These are phyloP conservation scores for Mycetomoellerius zeteki DNA, from an alignment of 1,140 invertebrate genomes.

Conservation along the genomic window DNA sequence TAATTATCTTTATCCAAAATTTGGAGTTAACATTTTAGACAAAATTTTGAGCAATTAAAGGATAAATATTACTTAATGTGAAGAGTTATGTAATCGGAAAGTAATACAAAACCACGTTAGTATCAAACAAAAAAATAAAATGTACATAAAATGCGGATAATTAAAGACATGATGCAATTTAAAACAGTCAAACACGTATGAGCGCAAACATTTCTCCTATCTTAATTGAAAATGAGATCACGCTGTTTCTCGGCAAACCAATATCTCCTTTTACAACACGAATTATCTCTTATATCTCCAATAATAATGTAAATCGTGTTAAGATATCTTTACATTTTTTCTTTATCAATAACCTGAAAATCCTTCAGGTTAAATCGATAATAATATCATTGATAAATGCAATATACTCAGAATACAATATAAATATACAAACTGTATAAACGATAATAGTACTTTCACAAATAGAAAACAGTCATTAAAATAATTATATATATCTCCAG, in stretches of 20 bases:
- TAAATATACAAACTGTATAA: background rate
- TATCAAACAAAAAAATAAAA: background rate
- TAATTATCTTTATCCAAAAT: background rate
- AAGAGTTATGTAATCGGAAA: background rate
- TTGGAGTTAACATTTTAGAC: background rate
- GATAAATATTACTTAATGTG: constrained; percentile 27
- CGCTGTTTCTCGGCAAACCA: background rate
- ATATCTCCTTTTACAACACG: background rate
- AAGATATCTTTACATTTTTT: constrained; percentile 22
- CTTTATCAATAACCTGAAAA: constrained; percentile 20
- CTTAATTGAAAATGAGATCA: constrained; percentile 44
- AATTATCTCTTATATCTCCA: background rate
- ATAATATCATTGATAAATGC: constrained; percentile 17
- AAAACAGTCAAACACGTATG: background rate
- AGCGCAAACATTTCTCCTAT: constrained; percentile 36
- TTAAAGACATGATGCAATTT: constrained; percentile 27
- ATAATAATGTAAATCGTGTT: background rate
- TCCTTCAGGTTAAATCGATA: background rate
- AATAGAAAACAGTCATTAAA: background rate
- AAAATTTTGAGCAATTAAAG: background rate
- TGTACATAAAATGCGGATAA: background rate
- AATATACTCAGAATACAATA: background rate
- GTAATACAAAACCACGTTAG: constrained; percentile 18
- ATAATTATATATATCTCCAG: background rate
- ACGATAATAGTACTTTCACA: background rate